These are phyloP conservation scores for Agriotes lineatus DNA, from an alignment of 2,888 invertebrate genomes.

Conservation along the genomic window DNA sequence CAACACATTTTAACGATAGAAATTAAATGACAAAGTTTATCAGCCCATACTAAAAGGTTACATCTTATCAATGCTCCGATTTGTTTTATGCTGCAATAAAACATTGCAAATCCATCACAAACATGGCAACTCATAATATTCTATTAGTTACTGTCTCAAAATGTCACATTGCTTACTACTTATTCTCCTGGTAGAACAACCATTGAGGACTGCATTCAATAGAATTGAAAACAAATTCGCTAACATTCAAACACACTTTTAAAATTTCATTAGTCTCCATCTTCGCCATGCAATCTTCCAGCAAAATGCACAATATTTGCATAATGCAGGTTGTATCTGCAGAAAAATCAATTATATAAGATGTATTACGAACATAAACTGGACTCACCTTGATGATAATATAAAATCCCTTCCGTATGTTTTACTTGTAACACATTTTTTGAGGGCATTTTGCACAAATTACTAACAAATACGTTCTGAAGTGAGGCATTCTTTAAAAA, in stretches of 20 bases:
- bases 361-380: no score
- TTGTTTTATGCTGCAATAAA: not conserved
- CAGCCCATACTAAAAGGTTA: no score
- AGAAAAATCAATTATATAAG: no score
- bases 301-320: conserved; percentile 53
- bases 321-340: conserved; percentile 55
- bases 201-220: conserved; percentile 49
- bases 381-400: conserved; percentile 54
- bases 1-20: no score
- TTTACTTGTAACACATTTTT: conserved; percentile 27
- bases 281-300: conserved; percentile 49
- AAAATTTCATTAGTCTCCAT: conserved; percentile 42
- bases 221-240: conserved; percentile 54
- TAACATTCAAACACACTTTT: conserved; percentile 50
- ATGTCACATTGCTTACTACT: conserved; percentile 40
- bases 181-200: conserved; percentile 48
- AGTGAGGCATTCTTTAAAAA: conserved; percentile 44
- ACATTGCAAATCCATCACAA: not conserved
- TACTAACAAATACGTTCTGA: conserved; percentile 49
- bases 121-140: not conserved
- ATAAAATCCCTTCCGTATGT: conserved; percentile 49
- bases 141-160: not conserved
- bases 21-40: no score
- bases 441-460: conserved; percentile 49
- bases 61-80: no score